Base-by-base conservation (phyloP, 53 echinoderm and acorn worm genomes). In the Antedon mediterranea region DNA sequence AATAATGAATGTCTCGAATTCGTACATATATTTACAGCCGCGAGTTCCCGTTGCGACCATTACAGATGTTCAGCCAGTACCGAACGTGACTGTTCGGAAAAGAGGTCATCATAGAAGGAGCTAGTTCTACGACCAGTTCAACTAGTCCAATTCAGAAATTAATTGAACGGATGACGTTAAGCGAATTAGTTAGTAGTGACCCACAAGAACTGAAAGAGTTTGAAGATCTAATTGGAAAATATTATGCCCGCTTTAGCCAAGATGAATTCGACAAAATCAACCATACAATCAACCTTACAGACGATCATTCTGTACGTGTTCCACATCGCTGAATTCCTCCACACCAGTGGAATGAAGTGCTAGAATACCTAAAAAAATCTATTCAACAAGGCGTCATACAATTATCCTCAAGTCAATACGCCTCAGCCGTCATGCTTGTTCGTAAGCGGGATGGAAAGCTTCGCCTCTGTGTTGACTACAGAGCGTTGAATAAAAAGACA, bases 301-400 rank as follows among this genome's bases (percentile, higher is more conserved):
- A 82, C 75, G 71, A 76, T 27, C 75, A 30, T 0, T 83, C 82
- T 2, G 71, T 82, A 0, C 74, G 79, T 27, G 43, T 89, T 7
- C 83, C 83, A 0, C 83, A 89, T 20, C 31, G 89, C 3, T 43
- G 89, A 13, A 43, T 89, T 0, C 78, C 81, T 26, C 89, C 86
- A 9, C 78, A 81, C n/a, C 88, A 88, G 26, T 73, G 72, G 80
- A 20, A 74, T 0, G 90, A 91, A 71, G 87, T 87, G 0, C 37
- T 85, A 28, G 70, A 85, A 32, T 43, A 85, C 71, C 71, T 85
- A 29, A 28, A 75, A 30, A 72, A 81, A 31, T 76, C 32, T 28
- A 34, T 85, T 9, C 32, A 81, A 57, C 57, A 57, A 8, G 80
- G 74, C 30, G 43, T 80, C 23, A 83, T 83, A 31, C 32, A 77